phyloP scores from a whole-genome alignment of 2,888 invertebrate genomes.

The Melangyna quadrimaculata region DNA sequence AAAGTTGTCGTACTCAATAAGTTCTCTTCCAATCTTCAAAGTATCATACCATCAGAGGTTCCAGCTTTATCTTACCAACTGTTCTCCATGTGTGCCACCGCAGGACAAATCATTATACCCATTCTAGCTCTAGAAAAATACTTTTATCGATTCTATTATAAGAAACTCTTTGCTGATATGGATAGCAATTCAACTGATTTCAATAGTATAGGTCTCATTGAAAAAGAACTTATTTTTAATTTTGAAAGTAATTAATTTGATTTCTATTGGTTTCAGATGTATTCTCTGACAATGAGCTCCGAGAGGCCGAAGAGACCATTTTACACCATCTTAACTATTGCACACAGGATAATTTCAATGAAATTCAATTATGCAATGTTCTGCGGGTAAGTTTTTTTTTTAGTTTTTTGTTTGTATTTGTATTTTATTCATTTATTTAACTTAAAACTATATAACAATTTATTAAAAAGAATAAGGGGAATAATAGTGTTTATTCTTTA shows the following conservation, averaged over 20 bases:
- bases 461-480: no score
- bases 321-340: conserved; percentile 83
- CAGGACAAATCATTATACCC: conserved; percentile 79
- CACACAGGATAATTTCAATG: conserved; percentile 79
- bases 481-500: no score
- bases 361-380: conserved; percentile 77
- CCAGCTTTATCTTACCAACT: conserved; percentile 85
- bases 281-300: conserved; percentile 82
- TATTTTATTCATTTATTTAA: no score
- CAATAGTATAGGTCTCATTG: conserved; percentile 78
- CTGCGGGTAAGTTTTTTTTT: conserved; percentile 74
- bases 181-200: conserved; percentile 79
- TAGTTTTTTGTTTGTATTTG: neutral
- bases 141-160: conserved; percentile 81
- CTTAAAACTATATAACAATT: no score
- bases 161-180: conserved; percentile 78
- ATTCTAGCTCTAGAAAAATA: conserved; percentile 82
- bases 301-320: conserved; percentile 84
- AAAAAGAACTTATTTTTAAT: neutral
- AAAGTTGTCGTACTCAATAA: conserved; percentile 83
- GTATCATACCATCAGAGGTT: conserved; percentile 83
- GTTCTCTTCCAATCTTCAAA: conserved; percentile 82
- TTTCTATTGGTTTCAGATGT: conserved; percentile 76
- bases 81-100: conserved; percentile 82
- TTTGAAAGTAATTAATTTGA: neutral